phyloP scores from a whole-genome alignment of 2,113 vertebrate genomes.

The Carassius carassius region DNA sequence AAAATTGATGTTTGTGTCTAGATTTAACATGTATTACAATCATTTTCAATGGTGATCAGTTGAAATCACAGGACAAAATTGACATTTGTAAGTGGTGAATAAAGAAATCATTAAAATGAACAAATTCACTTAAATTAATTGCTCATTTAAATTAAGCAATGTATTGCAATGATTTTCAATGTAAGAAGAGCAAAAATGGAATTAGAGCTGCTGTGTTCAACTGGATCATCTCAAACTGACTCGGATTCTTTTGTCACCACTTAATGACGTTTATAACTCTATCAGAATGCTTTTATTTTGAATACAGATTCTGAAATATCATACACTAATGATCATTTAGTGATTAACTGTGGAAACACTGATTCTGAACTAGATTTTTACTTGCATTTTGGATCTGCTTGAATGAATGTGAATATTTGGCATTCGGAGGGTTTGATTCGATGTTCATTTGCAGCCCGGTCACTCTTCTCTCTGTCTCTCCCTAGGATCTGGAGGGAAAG shows the following conservation, averaged over 20 bases:
- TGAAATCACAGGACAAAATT: too few relatives aligned
- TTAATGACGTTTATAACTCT: not conserved
- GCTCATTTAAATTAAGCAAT: too few relatives aligned
- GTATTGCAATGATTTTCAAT: too few relatives aligned
- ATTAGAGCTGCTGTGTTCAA: not conserved
- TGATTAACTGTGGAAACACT: not conserved
- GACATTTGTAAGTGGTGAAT: too few relatives aligned
- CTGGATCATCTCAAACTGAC: not conserved
- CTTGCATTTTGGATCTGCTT: not conserved
- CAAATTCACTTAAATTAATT: too few relatives aligned
- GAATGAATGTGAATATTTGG: not conserved
- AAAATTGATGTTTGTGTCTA: not conserved
- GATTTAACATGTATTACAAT: too few relatives aligned
- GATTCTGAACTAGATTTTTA: not conserved
- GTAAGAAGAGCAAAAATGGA: not conserved
- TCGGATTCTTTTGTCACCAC: not conserved
- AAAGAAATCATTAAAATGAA: too few relatives aligned
- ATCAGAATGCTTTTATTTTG: not conserved
- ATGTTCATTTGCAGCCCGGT: not conserved
- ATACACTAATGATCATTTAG: not conserved
- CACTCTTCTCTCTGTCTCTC: not conserved
- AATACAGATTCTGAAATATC: not conserved
- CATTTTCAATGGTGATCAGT: too few relatives aligned
- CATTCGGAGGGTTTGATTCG: not conserved
- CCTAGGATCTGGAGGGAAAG: slow-evolving; percentile 93